Conservation (phyloP, 2,888 invertebrate genomes). For the Nemapogon koenigi region DNA sequence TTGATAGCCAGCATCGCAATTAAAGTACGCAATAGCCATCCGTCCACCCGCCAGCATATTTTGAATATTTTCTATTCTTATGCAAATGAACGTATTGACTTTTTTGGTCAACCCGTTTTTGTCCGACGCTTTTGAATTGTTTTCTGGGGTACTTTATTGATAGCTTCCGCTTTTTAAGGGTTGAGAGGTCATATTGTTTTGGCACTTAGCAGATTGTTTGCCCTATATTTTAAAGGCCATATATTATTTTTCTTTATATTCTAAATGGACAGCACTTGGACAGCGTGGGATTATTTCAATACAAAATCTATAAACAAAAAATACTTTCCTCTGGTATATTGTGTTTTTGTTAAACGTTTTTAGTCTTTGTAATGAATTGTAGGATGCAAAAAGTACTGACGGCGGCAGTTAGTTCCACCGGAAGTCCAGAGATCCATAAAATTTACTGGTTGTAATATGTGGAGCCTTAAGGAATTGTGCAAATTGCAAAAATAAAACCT, state of each 20-base stretch:
- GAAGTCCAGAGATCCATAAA: no score
- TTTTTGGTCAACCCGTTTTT: conserved; percentile 15
- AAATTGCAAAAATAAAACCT: no score
- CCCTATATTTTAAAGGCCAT: background rate
- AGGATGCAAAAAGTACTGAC: no score
- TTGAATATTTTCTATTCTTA: conserved; percentile 53
- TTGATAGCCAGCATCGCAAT: conserved; percentile 54
- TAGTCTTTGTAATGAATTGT: no score
- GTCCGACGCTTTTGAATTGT: conserved; percentile 5
- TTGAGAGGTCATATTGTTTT: conserved; percentile 12
- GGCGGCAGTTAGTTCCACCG: no score
- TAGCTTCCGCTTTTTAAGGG: conserved; percentile 30
- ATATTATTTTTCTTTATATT: no score
- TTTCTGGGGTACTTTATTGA: conserved; percentile 19
- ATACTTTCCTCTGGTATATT: no score
- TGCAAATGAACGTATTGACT: conserved; percentile 60
- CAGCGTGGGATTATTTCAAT: conserved; percentile 6
- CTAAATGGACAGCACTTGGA: no score
- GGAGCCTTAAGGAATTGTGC: no score
- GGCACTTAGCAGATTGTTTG: background rate
- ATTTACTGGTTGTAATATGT: no score
- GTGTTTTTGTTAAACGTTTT: no score
- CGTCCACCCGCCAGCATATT: conserved; percentile 38
- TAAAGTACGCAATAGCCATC: conserved; percentile 32
- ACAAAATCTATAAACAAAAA: no score